A percentile compares a stretch with the other conserved stretches of the same genome.
phyloP scores from a whole-genome alignment of 2,797 vertebrate genomes.

The Gobionotothen gibberifrons region DNA sequence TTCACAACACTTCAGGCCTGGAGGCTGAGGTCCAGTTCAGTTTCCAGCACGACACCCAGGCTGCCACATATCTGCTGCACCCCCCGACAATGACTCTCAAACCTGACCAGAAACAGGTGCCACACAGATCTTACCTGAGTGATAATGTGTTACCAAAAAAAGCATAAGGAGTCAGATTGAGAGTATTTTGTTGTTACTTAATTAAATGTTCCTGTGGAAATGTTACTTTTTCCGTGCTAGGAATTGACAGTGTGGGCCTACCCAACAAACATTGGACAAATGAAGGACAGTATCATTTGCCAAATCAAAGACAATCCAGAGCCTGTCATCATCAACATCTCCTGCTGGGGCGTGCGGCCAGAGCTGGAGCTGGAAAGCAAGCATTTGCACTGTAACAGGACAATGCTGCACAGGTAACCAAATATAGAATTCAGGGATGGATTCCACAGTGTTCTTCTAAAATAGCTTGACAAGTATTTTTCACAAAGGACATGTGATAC shows the following conservation, averaged over 20 bases:
- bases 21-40: slow-evolving; percentile 85
- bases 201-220: not conserved
- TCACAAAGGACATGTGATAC: not conserved
- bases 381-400: slow-evolving; percentile 86
- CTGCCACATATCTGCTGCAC: slow-evolving; percentile 87
- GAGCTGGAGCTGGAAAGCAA: slow-evolving; percentile 88
- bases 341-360: slow-evolving; percentile 87
- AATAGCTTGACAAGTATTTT: not conserved
- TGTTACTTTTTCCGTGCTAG: slow-evolving; percentile 67
- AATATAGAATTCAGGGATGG: not conserved
- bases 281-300: slow-evolving; percentile 88
- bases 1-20: slow-evolving; percentile 86
- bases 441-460: not conserved
- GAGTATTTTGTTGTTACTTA: not conserved
- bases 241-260: slow-evolving; percentile 89
- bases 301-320: slow-evolving; percentile 89
- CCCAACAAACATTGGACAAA: slow-evolving; percentile 83
- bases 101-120: slow-evolving; percentile 88
- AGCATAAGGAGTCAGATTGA: not conserved
- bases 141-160: not conserved
- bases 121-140: not conserved
- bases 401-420: slow-evolving; percentile 87
- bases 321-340: slow-evolving; percentile 80
- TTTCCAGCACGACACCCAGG: slow-evolving; percentile 87
- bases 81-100: slow-evolving; percentile 85